Percentiles rank a stretch among this genome's conserved stretches.
Evolutionary conservation across 2,888 invertebrate species (phyloP).

Genomic region (Hetaerina titia): DNA sequence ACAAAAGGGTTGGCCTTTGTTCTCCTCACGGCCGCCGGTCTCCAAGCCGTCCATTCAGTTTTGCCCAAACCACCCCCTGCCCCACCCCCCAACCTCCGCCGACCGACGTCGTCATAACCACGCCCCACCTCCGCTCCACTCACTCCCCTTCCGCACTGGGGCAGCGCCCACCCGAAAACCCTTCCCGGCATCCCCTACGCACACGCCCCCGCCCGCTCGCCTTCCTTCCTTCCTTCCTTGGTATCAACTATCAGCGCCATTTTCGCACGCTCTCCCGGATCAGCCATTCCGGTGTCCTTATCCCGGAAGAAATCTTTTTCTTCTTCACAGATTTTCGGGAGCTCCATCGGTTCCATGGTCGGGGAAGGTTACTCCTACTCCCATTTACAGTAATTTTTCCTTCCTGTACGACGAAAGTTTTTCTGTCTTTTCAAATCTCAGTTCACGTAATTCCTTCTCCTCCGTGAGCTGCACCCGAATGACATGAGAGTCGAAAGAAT

Average conservation of each 20-base stretch:
- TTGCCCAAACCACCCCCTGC: background rate
- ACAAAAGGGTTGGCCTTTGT: constrained; percentile 32
- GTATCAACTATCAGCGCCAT: background rate
- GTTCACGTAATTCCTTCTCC: too few relatives aligned
- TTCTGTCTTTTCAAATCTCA: too few relatives aligned
- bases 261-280: background rate
- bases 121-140: background rate
- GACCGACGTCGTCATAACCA: background rate
- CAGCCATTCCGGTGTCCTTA: background rate
- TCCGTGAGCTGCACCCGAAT: too few relatives aligned
- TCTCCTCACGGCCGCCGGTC: constrained; percentile 34
- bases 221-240: background rate
- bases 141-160: background rate
- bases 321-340: too few relatives aligned
- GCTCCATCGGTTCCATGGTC: too few relatives aligned
- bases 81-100: background rate
- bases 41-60: constrained; percentile 44
- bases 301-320: background rate
- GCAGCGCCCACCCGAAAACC: background rate
- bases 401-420: too few relatives aligned
- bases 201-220: background rate
- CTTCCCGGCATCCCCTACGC: background rate
- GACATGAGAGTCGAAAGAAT: too few relatives aligned
- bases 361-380: too few relatives aligned
- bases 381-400: too few relatives aligned